Base-by-base conservation (phyloP, 2,888 invertebrate species). In the Philonicus albiceps region DNA sequence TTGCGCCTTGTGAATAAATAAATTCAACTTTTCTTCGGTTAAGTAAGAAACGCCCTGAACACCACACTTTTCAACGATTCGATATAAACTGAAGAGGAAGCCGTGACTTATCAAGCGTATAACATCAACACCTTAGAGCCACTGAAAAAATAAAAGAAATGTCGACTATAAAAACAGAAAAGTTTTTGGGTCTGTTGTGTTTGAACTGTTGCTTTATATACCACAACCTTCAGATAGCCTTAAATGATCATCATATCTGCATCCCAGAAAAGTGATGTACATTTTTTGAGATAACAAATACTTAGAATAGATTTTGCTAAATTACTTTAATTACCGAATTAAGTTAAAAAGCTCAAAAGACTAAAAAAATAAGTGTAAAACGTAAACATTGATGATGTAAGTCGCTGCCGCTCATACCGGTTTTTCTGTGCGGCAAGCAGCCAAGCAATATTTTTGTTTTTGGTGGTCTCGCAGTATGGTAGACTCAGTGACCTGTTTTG, bases 1-100 rank as follows among this genome's bases (percentile, higher is more conserved):
- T 91, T 88, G 55, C 53, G 76, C 13, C 37, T 49, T 76, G 7
- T 74, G 8, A n/a, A 19, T 7, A 76, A 40, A 16, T 40, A 78
- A 22, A 76, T 27, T 78, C 30, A 13, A 78, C 76, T 76, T 43
- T 43, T 27, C 34, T 37, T 81, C 3, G n/a, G 11, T 34, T 19
- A 81, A 81, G n/a, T 31, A 27, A 37, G 27, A 40, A 76, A 76
- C 19, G 37, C 34, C 27, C 64, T 11, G 64, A 22, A 55, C n/a
- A 55, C 55, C 37, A 16, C 34, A 27, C 55, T 16, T 37, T n/a
- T n/a, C 74, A 37, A 74, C 74, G 34, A 37, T 34, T 74, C 74
- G 34, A 11, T 16, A 16, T 11, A 74, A 74, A 74, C 74, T 74
- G 74, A 74, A 74, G 74, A 30, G 27, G 74, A 74, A 74, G 74